These are phyloP conservation scores for Zygaena filipendulae DNA, from an alignment of 2,888 invertebrate species.

Conservation along the genomic window DNA sequence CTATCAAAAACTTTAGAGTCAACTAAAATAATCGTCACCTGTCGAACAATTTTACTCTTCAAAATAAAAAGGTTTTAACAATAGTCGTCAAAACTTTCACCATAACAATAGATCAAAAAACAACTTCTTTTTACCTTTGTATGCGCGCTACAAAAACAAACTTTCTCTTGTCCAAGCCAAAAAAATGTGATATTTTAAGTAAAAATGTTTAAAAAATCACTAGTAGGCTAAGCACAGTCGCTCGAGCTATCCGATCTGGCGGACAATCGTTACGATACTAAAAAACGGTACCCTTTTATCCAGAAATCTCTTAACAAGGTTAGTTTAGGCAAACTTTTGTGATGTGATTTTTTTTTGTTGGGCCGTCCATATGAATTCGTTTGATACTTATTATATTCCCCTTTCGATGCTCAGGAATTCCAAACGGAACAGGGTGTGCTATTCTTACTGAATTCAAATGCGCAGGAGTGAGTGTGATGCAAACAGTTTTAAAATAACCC, in stretches of 20 bases:
- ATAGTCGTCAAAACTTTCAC: slow-evolving; percentile 57
- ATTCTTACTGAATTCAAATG: slow-evolving; percentile 34
- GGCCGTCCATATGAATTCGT: slow-evolving; percentile 51
- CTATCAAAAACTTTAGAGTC: slow-evolving; percentile 37
- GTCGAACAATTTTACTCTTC: slow-evolving; percentile 37
- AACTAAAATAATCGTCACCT: slow-evolving; percentile 52
- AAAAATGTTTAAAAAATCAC: slow-evolving; percentile 27
- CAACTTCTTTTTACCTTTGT: slow-evolving; percentile 35
- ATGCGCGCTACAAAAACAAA: slow-evolving; percentile 34
- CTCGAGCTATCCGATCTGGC: slow-evolving; percentile 59
- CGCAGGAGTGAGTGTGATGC: slow-evolving; percentile 62
- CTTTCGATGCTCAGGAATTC: slow-evolving; percentile 29
- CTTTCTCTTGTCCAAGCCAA: too few species aligned
- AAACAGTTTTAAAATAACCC: slow-evolving; percentile 36
- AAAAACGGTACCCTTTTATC: slow-evolving; percentile 67
- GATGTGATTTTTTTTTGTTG: slow-evolving; percentile 59
- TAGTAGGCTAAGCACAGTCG: slow-evolving; percentile 38
- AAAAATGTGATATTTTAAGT: too few species aligned
- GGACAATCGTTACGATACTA: slow-evolving; percentile 64
- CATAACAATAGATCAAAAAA: slow-evolving; percentile 46
- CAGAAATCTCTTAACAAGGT: slow-evolving; percentile 67
- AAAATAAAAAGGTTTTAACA: slow-evolving; percentile 43
- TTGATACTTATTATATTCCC: slow-evolving; percentile 40
- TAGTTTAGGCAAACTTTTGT: slow-evolving; percentile 69
- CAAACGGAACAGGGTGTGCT: slow-evolving; percentile 38